Conservation (phyloP, 2,797 vertebrate species). For the Bradypus variegatus region DNA sequence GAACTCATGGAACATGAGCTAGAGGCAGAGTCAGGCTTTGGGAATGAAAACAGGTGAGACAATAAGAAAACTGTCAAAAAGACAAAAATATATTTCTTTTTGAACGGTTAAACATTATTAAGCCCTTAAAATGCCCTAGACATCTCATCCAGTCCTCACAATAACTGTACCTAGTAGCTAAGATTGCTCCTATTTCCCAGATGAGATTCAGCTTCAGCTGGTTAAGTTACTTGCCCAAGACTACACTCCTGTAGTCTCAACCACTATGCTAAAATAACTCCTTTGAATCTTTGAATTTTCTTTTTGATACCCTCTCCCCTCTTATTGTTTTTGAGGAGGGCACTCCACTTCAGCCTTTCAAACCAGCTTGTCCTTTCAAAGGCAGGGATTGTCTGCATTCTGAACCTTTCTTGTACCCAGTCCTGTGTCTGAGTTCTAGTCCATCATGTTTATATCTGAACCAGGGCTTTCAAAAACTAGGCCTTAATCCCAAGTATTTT, state of each 20-base stretch:
- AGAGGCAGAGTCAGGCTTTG: not conserved
- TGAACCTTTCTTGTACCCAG: constrained; percentile 25
- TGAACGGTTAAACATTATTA: constrained; percentile 5
- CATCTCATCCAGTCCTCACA: constrained; percentile 13
- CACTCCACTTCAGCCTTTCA: not conserved
- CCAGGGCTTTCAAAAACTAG: constrained; percentile 30
- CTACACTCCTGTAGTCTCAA: not conserved
- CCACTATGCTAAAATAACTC: not conserved
- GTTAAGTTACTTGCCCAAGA: constrained; percentile 18
- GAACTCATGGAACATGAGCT: not conserved
- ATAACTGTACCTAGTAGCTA: not conserved
- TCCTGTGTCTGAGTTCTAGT: constrained; percentile 1
- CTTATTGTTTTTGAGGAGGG: not conserved
- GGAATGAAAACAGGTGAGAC: not conserved
- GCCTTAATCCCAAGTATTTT: constrained; percentile 21
- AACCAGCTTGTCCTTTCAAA: constrained; percentile 20
- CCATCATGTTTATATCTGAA: constrained; percentile 39
- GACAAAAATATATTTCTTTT: not conserved
- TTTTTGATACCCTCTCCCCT: not conserved
- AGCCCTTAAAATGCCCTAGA: not conserved
- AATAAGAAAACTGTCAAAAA: not conserved
- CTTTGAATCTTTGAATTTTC: not conserved
- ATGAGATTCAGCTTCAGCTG: constrained; percentile 9
- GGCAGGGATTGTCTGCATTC: not conserved
- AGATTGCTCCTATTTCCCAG: not conserved